phyloP scores from a whole-genome alignment of 2,888 invertebrate genomes.

The Hydriomena furcata region DNA sequence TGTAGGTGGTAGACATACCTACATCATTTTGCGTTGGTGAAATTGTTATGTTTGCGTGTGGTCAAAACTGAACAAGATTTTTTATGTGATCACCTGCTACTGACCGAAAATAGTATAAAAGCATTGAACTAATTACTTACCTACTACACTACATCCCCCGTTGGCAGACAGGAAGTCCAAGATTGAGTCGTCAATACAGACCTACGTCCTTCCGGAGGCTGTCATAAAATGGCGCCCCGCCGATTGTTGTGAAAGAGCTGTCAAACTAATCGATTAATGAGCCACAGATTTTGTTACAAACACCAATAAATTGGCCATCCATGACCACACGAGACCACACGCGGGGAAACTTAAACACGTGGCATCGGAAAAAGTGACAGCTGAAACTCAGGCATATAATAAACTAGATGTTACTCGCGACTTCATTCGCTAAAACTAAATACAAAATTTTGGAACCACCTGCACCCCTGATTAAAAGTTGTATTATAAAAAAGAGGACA shows the following conservation, averaged over 20 bases:
- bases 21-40: not conserved
- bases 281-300: conserved; percentile 47
- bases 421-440: no score
- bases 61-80: not conserved
- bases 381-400: conserved; percentile 29
- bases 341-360: conserved; percentile 40
- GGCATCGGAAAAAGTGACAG: conserved; percentile 45
- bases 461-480: no score
- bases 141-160: conserved; percentile 19
- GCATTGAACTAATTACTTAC: conserved; percentile 19
- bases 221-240: conserved; percentile 63
- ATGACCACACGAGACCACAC: conserved; percentile 44
- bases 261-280: conserved; percentile 70
- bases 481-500: no score
- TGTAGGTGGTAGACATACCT: no score
- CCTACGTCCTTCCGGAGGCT: conserved; percentile 64
- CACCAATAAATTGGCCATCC: conserved; percentile 52
- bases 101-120: not conserved
- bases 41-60: conserved; percentile 3
- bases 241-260: conserved; percentile 78
- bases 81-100: conserved; percentile 1
- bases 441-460: no score
- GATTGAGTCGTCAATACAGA: conserved; percentile 75
- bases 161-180: conserved; percentile 56
- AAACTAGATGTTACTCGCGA: no score